A percentile compares a stretch with the other conserved stretches of the same genome.
These are phyloP conservation scores for Anthoscopus minutus DNA, from an alignment of 2,113 vertebrate species.

Conservation along the genomic window DNA sequence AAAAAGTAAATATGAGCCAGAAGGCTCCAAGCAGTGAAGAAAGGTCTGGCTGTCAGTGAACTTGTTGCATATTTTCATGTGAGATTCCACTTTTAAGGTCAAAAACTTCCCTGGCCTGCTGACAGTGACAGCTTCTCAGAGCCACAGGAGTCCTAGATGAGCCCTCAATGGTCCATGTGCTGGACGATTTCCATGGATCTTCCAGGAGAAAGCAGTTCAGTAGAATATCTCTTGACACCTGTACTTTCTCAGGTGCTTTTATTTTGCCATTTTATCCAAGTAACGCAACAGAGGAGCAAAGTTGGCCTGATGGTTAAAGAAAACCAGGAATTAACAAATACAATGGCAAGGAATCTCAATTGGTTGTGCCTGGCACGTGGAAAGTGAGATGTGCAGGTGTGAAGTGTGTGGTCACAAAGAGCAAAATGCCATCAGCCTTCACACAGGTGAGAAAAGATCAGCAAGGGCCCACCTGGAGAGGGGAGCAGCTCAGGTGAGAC, in stretches of 20 bases:
- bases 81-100: background rate
- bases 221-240: background rate
- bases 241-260: background rate
- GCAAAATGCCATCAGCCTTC: background rate
- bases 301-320: background rate
- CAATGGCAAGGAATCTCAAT: background rate
- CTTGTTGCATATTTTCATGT: background rate
- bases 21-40: background rate
- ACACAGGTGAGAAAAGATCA: background rate
- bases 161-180: background rate
- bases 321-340: rapidly evolving
- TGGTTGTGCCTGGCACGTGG: background rate
- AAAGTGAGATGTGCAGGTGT: background rate
- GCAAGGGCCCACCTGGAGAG: background rate
- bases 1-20: background rate
- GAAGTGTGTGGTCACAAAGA: background rate
- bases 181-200: background rate
- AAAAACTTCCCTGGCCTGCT: background rate
- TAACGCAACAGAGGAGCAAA: rapidly evolving
- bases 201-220: background rate
- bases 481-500: background rate
- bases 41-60: rapidly evolving
- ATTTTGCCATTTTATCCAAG: background rate
- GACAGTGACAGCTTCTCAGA: background rate
- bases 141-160: background rate